These are phyloP conservation scores for Osedax fenrisi DNA, from an alignment of 2,888 invertebrate species.

Conservation along the genomic window DNA sequence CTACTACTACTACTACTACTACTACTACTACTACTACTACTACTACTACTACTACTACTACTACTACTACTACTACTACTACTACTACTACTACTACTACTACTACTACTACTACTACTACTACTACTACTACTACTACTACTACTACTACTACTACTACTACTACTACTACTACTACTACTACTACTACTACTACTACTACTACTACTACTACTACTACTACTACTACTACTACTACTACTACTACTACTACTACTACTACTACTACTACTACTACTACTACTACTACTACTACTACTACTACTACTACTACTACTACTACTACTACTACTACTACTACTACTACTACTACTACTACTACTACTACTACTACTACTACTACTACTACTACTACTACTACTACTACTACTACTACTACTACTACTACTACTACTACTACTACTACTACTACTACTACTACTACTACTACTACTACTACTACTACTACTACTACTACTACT, in stretches of 20 bases:
- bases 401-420: neutral
- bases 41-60: neutral
- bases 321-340: neutral
- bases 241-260: neutral
- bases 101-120: neutral
- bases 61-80: neutral
- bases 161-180: neutral
- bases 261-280: constrained; percentile 1
- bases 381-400: constrained; percentile 2
- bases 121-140: neutral
- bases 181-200: neutral
- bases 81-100: neutral
- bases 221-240: neutral
- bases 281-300: neutral
- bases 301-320: neutral
- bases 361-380: neutral
- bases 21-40: neutral
- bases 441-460: neutral
- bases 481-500: constrained; percentile 10
- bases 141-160: neutral
- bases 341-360: constrained; percentile 2
- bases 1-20: neutral
- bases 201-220: neutral
- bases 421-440: neutral
- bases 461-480: constrained; percentile 5